A percentile compares a stretch with the other conserved stretches of the same genome.
Evolutionary conservation across 1,140 invertebrate species (phyloP).

Genomic region (Ganaspis sp.): DNA sequence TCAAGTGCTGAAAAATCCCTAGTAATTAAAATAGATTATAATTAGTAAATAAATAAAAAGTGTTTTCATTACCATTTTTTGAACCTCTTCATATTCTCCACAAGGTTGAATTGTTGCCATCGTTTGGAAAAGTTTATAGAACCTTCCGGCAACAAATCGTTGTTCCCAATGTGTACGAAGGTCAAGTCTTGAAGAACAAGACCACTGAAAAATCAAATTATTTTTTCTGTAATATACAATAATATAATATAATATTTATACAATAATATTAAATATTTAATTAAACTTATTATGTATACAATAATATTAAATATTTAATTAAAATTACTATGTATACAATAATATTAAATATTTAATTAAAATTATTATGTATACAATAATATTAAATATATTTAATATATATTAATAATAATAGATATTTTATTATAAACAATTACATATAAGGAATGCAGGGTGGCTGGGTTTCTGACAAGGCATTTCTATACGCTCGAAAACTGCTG

Average conservation of each 20-base stretch:
- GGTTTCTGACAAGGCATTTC: conserved; percentile 94
- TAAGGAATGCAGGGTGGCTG: conserved; percentile 98
- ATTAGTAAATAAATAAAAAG: conserved; percentile 32
- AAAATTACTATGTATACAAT: no score
- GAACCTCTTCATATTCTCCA: conserved; percentile 98
- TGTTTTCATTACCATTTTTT: conserved; percentile 87
- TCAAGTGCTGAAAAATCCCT: no score
- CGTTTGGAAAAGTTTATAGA: conserved; percentile 97
- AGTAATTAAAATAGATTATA: not conserved
- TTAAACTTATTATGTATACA: no score
- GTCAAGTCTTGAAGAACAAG: conserved; percentile 98
- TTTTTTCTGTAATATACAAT: no score
- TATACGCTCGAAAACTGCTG: conserved; percentile 95
- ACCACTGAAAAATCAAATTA: conserved; percentile 83
- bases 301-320: no score
- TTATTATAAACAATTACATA: conserved; percentile 83
- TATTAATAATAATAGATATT: no score
- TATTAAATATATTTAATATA: no score
- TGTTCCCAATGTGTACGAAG: conserved; percentile 98
- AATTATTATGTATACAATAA: no score
- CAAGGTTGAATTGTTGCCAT: conserved; percentile 98
- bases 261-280: no score
- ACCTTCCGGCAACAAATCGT: conserved; percentile 89
- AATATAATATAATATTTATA: no score
- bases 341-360: no score